Conservation (phyloP, 2,113 vertebrate genomes). For the Spheniscus mendiculus region DNA sequence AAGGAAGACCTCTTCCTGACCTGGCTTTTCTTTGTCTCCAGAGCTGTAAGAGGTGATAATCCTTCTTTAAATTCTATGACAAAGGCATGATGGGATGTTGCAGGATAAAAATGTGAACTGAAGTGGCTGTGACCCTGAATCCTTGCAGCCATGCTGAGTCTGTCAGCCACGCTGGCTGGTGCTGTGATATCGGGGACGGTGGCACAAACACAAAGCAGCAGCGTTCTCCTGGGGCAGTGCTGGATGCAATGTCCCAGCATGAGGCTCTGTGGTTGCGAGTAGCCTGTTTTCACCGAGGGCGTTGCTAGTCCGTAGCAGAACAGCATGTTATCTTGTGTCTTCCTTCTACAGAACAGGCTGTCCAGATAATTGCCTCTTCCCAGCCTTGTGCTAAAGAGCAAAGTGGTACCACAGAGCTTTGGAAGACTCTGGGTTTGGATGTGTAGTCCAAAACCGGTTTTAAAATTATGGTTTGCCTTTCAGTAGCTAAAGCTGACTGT, state of each 20-base stretch:
- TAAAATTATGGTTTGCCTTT: conserved; percentile 1
- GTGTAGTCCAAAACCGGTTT: not conserved
- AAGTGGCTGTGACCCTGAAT: not conserved
- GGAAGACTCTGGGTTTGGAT: not conserved
- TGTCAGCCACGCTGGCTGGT: not conserved
- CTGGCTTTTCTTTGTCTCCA: not conserved
- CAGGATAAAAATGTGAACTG: not conserved
- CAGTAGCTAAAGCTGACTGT: not conserved
- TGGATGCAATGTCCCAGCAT: not conserved
- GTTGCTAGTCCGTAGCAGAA: not conserved
- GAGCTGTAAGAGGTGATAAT: not conserved
- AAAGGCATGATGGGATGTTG: not conserved
- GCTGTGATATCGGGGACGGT: not conserved
- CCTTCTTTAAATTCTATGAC: not conserved
- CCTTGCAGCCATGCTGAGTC: not conserved
- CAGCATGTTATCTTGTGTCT: not conserved
- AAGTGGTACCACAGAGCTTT: not conserved
- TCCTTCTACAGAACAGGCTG: not conserved
- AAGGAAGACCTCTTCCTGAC: not conserved
- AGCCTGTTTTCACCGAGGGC: not conserved
- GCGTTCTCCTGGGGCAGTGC: rapidly evolving
- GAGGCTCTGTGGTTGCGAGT: not conserved
- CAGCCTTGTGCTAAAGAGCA: not conserved
- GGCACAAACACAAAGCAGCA: not conserved
- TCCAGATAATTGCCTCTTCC: not conserved